These are phyloP conservation scores for Porites rus DNA, from an alignment of 92 coral and sea anemone genomes.

Conservation along the genomic window DNA sequence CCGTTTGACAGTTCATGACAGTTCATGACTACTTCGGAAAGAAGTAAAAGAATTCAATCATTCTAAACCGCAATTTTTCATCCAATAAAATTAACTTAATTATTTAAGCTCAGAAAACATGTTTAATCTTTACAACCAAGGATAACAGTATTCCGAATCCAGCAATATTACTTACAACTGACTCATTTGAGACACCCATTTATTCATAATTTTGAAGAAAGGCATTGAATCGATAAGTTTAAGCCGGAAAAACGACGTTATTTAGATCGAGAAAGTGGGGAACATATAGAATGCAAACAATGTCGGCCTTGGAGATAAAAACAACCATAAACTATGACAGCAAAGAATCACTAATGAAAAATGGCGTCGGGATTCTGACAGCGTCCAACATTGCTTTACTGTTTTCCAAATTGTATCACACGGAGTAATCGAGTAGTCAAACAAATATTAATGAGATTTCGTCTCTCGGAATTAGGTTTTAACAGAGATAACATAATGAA, in stretches of 20 bases:
- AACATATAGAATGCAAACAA: neutral
- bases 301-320: neutral
- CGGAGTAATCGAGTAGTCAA: neutral
- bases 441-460: neutral
- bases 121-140: neutral
- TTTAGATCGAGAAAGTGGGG: neutral
- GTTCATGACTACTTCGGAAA: too few relatives aligned
- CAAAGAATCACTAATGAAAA: neutral
- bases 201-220: neutral
- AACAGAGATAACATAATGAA: neutral
- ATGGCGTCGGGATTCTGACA: neutral
- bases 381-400: neutral
- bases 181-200: neutral
- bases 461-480: neutral
- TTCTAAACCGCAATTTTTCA: neutral
- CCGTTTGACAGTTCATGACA: too few relatives aligned
- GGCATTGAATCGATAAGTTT: neutral
- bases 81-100: neutral
- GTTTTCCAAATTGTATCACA: neutral
- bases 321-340: neutral
- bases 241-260: neutral
- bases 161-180: too few relatives aligned
- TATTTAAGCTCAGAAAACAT: neutral
- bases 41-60: neutral
- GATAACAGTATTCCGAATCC: neutral